Evolutionary conservation across 2,888 invertebrate genomes (phyloP), one percentile per base, ranked within the genome.

Genomic region (Alitta virens): DNA sequence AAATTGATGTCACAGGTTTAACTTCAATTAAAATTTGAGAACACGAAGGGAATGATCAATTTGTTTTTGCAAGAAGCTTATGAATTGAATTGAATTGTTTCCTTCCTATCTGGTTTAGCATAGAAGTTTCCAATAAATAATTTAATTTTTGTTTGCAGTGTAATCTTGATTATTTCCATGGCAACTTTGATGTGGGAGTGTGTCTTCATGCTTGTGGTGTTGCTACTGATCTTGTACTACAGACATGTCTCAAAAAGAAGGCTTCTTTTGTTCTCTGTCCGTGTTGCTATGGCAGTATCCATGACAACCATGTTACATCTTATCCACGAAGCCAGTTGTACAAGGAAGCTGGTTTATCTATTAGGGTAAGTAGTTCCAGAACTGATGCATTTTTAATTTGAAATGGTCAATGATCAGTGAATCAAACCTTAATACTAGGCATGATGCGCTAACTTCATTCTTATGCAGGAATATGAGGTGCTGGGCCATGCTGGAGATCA

Each of bases 161-260:
- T 75, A 97, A 97, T 84, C 85, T 96, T 71, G 94, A 92, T 80
- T 93, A 93, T 77, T 94, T 92, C 77, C 85, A 86, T 50, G 84
- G 92, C 0, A 78, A 85, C 2, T 85, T 95, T 84, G 87, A 94
- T 75, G 87, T 97, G 64, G 96, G 96, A 0, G 87, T 91, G 40
- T 91, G 91, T 2, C 83, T 97, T 38, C 96, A 96, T 83, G 96
- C 95, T 2, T 97, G 96, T 83, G 96, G 96, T 0, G 90, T 92
- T 14, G 95, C 95, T 1, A 94, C 93, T 1, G 97, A 97, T 83
- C 86, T 96, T 65, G 94, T 96, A 0, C 85, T 96, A 56, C 88
- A 90, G 72, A 90, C 90, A 76, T 96, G 96, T 79, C 85, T 91
- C 16, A 83, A 86, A 53, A 87, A 86, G 16, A 85, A 85, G 62